These are phyloP conservation scores for Drosophila azteca DNA, from an alignment of 1,140 invertebrate genomes.

Conservation along the genomic window DNA sequence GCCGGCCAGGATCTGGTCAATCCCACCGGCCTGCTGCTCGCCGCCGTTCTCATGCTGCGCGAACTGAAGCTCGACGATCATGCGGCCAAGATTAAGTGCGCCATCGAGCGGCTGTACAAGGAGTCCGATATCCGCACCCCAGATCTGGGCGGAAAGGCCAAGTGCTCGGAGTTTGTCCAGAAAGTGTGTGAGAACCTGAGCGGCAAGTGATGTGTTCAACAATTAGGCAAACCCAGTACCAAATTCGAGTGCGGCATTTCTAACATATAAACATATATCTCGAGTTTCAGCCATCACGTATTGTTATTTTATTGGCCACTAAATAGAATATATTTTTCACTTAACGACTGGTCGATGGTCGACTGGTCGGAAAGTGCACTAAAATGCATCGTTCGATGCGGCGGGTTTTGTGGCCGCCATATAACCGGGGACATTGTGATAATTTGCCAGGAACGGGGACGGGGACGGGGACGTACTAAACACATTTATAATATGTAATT, in stretches of 20 bases:
- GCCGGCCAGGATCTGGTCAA: slow-evolving; percentile 50
- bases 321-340: too few relatives aligned
- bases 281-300: too few relatives aligned
- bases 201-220: too few relatives aligned
- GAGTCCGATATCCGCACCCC: slow-evolving; percentile 53
- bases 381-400: too few relatives aligned
- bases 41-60: slow-evolving; percentile 42
- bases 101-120: slow-evolving; percentile 35
- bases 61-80: slow-evolving; percentile 17
- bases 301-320: too few relatives aligned
- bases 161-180: slow-evolving; percentile 54
- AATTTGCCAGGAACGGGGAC: background rate
- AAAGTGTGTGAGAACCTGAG: slow-evolving; percentile 41
- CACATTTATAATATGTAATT: slow-evolving; percentile 69
- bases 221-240: too few relatives aligned
- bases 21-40: slow-evolving; percentile 61
- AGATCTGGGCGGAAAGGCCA: slow-evolving; percentile 52
- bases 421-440: slow-evolving; percentile 24
- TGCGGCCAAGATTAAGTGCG: slow-evolving; percentile 35
- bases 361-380: too few relatives aligned
- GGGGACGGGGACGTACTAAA: slow-evolving; percentile 37
- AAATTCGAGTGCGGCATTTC: too few relatives aligned
- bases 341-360: too few relatives aligned
- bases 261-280: too few relatives aligned
- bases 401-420: too few relatives aligned